A percentile compares a stretch with the other conserved stretches of the same genome.
phyloP scores from a whole-genome alignment of 2,797 vertebrate genomes.

The Gadopsis bispinosus region DNA sequence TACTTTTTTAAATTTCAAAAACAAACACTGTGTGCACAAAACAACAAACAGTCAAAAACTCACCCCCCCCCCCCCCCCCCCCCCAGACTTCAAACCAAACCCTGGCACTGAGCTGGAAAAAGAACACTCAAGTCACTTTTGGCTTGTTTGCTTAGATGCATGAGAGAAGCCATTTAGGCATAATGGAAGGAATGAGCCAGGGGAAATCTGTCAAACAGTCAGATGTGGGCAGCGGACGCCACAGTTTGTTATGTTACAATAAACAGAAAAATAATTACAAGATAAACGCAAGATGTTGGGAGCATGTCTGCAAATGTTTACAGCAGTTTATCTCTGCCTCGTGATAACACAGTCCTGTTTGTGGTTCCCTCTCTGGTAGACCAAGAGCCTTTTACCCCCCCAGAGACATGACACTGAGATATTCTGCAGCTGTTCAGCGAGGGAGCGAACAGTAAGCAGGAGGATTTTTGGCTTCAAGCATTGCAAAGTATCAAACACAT shows the following conservation, averaged over 20 bases:
- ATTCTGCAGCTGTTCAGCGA: conserved; percentile 66
- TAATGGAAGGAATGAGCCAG: conserved; percentile 21
- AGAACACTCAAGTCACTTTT: conserved; percentile 3
- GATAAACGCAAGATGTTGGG: background rate
- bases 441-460: conserved; percentile 12
- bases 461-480: conserved; percentile 18
- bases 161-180: conserved; percentile 19
- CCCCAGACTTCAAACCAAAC: conserved; percentile 11
- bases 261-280: conserved; percentile 39
- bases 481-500: background rate
- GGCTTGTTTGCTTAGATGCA: conserved; percentile 16
- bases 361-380: conserved; percentile 21
- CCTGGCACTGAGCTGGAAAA: conserved; percentile 1
- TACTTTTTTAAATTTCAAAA: too few relatives aligned
- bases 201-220: background rate
- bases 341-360: conserved; percentile 25
- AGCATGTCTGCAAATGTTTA: conserved; percentile 43
- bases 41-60: too few relatives aligned
- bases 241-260: conserved; percentile 24
- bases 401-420: conserved; percentile 49
- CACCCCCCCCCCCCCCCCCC: too few relatives aligned
- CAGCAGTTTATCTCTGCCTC: conserved; percentile 36
- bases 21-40: too few relatives aligned
- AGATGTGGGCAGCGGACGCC: background rate
- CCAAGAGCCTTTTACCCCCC: conserved; percentile 33